phyloP scores from a whole-genome alignment of 2,888 invertebrate species.

The Entomobrya multifasciata region DNA sequence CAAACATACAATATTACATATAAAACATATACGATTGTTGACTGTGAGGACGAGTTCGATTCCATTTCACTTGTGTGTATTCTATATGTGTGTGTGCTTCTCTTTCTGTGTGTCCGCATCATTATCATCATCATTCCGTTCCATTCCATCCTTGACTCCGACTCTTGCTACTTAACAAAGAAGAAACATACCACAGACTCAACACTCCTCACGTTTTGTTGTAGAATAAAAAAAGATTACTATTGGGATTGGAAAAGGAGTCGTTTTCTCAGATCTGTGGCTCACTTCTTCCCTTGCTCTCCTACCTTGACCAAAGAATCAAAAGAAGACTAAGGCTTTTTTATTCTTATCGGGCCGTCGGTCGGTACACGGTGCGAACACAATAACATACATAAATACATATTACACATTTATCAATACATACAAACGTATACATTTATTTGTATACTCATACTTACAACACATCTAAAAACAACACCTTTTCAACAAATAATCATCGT shows the following conservation, averaged over 20 bases:
- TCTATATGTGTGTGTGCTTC: conserved; percentile 11
- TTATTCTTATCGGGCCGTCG: neutral
- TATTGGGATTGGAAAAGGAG: conserved; percentile 71
- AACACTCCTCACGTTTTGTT: conserved; percentile 38
- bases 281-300: conserved; percentile 64
- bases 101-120: conserved; percentile 53
- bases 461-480: conserved; percentile 27
- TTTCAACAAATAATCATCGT: conserved; percentile 38
- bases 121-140: conserved; percentile 58
- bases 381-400: neutral
- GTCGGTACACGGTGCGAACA: no score
- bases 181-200: neutral
- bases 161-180: conserved; percentile 16
- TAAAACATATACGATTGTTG: conserved; percentile 72
- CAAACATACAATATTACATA: conserved; percentile 45
- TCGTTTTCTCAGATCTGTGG: conserved; percentile 60
- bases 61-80: conserved; percentile 61
- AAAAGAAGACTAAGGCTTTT: conserved; percentile 9
- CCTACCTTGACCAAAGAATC: conserved; percentile 48
- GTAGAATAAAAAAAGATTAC: conserved; percentile 49
- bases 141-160: conserved; percentile 70
- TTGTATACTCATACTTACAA: no score
- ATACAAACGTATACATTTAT: conserved; percentile 12
- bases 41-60: conserved; percentile 72
- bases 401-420: conserved; percentile 37